Conservation (phyloP, 2,888 invertebrate genomes). For the Xestia c-nigrum region DNA sequence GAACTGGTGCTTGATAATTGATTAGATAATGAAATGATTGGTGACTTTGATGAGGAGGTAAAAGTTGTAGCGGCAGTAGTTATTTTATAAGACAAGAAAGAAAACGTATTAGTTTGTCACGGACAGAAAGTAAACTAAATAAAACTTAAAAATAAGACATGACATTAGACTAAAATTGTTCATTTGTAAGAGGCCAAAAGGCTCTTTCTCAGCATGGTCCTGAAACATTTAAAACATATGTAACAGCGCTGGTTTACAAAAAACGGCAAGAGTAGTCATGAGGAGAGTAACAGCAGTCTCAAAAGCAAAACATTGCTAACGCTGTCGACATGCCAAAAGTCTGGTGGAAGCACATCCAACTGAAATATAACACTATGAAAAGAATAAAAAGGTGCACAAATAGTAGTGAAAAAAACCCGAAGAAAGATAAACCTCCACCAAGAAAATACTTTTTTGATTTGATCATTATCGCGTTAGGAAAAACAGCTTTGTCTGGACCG, state of each 20-base stretch:
- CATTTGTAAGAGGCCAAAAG: no score
- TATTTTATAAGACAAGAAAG: no score
- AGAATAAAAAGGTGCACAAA: neutral
- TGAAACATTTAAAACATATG: no score
- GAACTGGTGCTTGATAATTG: slow-evolving; percentile 1
- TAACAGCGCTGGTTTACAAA: neutral
- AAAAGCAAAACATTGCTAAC: neutral
- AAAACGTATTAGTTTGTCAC: no score
- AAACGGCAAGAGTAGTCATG: neutral
- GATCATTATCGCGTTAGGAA: slow-evolving; percentile 15
- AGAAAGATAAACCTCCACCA: neutral
- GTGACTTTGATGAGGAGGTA: neutral
- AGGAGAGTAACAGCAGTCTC: neutral
- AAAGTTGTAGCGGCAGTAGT: neutral
- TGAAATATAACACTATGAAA: neutral
- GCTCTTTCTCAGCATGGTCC: no score
- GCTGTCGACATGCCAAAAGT: neutral
- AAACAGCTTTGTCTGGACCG: slow-evolving; percentile 29
- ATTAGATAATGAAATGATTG: slow-evolving; percentile 1
- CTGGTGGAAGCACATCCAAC: neutral
- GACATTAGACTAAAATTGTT: no score
- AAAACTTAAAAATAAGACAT: no score
- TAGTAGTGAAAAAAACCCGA: neutral
- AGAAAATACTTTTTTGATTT: slow-evolving; percentile 29
- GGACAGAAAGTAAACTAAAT: no score